Evolutionary conservation across 2,888 invertebrate species (phyloP), one percentile per base, ranked within the genome.

Genomic region (Cosmia pyralina): DNA sequence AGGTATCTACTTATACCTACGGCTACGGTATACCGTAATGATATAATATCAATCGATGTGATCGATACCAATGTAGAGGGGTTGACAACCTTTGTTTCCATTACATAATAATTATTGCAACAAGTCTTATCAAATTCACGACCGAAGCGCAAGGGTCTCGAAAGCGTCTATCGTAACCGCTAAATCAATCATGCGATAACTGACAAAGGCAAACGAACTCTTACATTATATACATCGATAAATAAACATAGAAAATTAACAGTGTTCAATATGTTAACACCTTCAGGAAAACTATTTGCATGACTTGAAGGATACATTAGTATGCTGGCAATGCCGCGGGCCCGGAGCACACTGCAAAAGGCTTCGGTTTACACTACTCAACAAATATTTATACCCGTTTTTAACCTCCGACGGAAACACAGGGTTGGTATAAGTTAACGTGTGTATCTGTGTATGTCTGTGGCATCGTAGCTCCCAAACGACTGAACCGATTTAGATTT

Each of bases 161-260:
- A 34, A 59, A 41, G 11, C 28, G 34, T 48, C 41, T 34, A 38
- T 13, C n/a, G 46, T 28, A 7, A 38, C n/a, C 13, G 53, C 10
- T n/a, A 11, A 81, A 75, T 77, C 46, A 80, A 74, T 80, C 48
- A 50, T n/a, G n/a, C 44, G 81, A 77, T 75, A 80, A 81, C 44
- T 62, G 22, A 22, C 38, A 63, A 59, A 75, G 74, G 75, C 44
- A 60, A 44, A 59, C 34, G 48, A 60, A 57, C 79, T 60, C 52
- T 53, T 80, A 48, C 28, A 53, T 53, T 72, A 59, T 48, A 58
- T 50, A 17, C 17, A 5, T 46, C 7, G 44, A 52, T 79, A 80
- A 72, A 75, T 79, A 79, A 72, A 75, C 46, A 79, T 59, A 28
- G 28, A 28, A 11, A 50, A 73, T 70, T 48, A 78, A 48, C 41